Percentiles rank a stretch among this genome's conserved stretches.
phyloP scores from a whole-genome alignment of 2,113 vertebrate genomes.

The Brachypodius melanocephalos region DNA sequence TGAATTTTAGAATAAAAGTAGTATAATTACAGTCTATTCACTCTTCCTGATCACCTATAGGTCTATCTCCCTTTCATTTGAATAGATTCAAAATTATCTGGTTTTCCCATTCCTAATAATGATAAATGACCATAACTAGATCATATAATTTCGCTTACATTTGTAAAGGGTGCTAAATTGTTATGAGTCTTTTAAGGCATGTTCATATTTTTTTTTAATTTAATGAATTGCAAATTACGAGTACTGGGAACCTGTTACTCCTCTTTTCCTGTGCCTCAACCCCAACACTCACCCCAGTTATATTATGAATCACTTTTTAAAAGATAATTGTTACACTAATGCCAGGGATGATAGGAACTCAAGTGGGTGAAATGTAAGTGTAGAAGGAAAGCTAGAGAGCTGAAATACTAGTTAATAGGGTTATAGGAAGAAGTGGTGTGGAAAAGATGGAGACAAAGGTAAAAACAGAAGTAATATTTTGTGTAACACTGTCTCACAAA shows the following conservation, averaged over 20 bases:
- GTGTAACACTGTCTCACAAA: not conserved
- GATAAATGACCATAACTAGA: not conserved
- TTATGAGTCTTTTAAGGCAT: not conserved
- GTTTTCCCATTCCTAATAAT: not conserved
- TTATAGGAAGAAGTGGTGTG: not conserved
- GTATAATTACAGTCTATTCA: slow-evolving; percentile 38
- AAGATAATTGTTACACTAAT: not conserved
- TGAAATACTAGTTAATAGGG: not conserved
- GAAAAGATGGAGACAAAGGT: not conserved
- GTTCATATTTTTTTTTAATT: not conserved
- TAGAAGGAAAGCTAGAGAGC: not conserved
- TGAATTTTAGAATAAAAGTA: not conserved
- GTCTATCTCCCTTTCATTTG: not conserved
- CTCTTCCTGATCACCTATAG: not conserved
- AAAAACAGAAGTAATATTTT: not conserved
- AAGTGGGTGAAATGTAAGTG: not conserved
- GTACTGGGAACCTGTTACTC: not conserved
- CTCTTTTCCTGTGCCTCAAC: not conserved
- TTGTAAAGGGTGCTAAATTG: not conserved
- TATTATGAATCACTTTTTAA: not conserved
- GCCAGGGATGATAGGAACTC: not conserved
- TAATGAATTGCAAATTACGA: not conserved
- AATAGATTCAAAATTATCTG: slow-evolving; percentile 15
- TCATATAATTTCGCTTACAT: not conserved
- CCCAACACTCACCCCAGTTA: not conserved